A percentile compares a stretch with the other conserved stretches of the same genome.
phyloP scores from a whole-genome alignment of 2,888 invertebrate species.

The Hybos culiciformis region DNA sequence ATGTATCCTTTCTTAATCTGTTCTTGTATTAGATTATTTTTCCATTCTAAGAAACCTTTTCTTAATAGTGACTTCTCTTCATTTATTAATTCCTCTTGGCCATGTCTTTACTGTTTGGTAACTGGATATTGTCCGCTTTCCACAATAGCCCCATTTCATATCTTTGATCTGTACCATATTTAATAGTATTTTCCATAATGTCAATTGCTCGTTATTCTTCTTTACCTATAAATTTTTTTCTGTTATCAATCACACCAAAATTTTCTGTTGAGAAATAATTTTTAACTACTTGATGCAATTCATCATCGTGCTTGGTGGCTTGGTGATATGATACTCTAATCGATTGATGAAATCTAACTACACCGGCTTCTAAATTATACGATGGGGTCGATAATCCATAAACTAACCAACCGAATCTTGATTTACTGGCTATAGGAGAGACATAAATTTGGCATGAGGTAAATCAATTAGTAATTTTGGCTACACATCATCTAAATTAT shows the following conservation, averaged over 20 bases:
- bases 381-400: neutral
- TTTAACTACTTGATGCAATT: slow-evolving; percentile 5
- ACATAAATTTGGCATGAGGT: slow-evolving; percentile 6
- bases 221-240: neutral
- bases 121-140: neutral
- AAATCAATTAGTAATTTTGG: slow-evolving; percentile 4
- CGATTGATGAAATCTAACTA: neutral
- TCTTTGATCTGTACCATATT: neutral
- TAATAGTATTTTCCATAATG: slow-evolving; percentile 1
- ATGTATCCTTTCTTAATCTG: too few species aligned
- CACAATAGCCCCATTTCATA: slow-evolving; percentile 6
- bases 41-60: slow-evolving; percentile 7
- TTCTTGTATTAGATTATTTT: too few species aligned
- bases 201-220: slow-evolving; percentile 4
- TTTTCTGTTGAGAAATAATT: slow-evolving; percentile 7
- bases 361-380: neutral
- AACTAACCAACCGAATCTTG: slow-evolving; percentile 6
- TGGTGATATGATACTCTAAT: neutral
- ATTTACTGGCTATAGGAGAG: slow-evolving; percentile 4
- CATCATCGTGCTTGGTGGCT: neutral
- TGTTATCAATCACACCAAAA: slow-evolving; percentile 6
- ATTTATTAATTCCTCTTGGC: neutral
- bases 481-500: neutral
- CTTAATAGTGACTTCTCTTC: slow-evolving; percentile 1
- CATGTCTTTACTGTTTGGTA: neutral